Evolutionary conservation across 2,113 vertebrate genomes (phyloP).

Genomic region (Ceuthmochares aereus): DNA sequence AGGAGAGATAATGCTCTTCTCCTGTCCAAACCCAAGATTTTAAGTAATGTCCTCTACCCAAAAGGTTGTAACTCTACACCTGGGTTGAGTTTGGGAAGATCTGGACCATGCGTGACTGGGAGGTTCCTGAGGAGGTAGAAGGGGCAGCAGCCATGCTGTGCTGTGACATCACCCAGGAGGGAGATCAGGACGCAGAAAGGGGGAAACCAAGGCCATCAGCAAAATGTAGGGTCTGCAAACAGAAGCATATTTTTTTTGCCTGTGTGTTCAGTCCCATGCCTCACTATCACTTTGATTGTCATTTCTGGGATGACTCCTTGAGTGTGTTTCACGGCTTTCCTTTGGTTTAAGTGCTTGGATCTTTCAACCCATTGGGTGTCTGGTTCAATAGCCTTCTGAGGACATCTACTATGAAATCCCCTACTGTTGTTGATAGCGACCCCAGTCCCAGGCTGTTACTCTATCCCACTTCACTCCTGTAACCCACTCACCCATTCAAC

Average conservation of each 20-base stretch:
- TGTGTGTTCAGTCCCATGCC: background rate
- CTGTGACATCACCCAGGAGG: rapidly evolving
- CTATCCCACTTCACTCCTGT: background rate
- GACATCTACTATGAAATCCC: background rate
- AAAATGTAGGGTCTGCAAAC: background rate
- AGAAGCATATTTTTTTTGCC: background rate
- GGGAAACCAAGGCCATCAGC: background rate
- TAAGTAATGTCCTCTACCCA: background rate
- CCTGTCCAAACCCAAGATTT: background rate
- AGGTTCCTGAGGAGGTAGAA: background rate
- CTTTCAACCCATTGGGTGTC: background rate
- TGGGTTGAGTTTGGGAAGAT: background rate
- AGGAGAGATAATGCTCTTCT: background rate
- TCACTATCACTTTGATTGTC: background rate
- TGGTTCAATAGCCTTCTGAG: background rate
- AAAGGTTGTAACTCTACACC: background rate
- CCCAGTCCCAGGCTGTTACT: background rate
- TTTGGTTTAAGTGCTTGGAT: background rate
- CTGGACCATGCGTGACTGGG: rapidly evolving
- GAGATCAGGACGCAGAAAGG: background rate
- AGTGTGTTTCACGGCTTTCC: background rate
- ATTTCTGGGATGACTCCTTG: background rate
- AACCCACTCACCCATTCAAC: background rate
- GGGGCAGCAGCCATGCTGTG: rapidly evolving
- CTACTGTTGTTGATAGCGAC: background rate